Percentiles rank a stretch among this genome's conserved stretches.
These are phyloP conservation scores for Sinhomidia bicolor DNA, from an alignment of 2,888 invertebrate genomes.

Conservation along the genomic window DNA sequence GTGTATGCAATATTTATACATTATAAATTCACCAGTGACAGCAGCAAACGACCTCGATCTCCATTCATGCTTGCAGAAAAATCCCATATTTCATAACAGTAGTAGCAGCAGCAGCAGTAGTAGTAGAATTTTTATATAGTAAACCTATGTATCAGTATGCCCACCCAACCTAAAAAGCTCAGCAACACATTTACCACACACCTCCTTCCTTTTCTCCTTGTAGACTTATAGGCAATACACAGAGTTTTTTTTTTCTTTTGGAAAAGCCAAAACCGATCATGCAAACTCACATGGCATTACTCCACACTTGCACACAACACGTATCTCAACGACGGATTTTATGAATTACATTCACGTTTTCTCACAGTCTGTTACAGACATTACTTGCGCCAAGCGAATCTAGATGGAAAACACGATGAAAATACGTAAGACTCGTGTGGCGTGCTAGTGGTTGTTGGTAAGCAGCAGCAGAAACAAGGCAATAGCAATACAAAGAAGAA, in stretches of 20 bases:
- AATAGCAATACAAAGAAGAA: slow-evolving; percentile 3
- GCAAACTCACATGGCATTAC: slow-evolving; percentile 51
- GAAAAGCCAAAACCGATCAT: slow-evolving; percentile 64
- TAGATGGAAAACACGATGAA: slow-evolving; percentile 37
- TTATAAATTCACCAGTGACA: slow-evolving; percentile 42
- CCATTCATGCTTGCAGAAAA: slow-evolving; percentile 71
- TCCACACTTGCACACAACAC: slow-evolving; percentile 35
- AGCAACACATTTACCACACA: background rate
- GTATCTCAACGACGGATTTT: slow-evolving; percentile 48
- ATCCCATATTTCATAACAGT: slow-evolving; percentile 66
- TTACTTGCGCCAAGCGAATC: slow-evolving; percentile 37
- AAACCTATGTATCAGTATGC: background rate
- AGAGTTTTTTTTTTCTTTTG: background rate
- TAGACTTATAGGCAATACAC: slow-evolving; percentile 5
- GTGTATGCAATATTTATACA: slow-evolving; percentile 42
- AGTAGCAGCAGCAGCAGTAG: slow-evolving; percentile 34
- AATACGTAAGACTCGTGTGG: slow-evolving; percentile 36
- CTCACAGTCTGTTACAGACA: slow-evolving; percentile 50
- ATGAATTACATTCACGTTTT: slow-evolving; percentile 71
- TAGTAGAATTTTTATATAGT: slow-evolving; percentile 2
- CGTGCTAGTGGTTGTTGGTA: background rate
- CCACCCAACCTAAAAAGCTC: background rate
- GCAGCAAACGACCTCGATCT: slow-evolving; percentile 67
- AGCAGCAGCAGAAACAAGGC: slow-evolving; percentile 39
- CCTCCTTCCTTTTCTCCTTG: background rate